These are phyloP conservation scores for Hyperopisus bebe DNA, from an alignment of 2,113 vertebrate species.

Conservation along the genomic window DNA sequence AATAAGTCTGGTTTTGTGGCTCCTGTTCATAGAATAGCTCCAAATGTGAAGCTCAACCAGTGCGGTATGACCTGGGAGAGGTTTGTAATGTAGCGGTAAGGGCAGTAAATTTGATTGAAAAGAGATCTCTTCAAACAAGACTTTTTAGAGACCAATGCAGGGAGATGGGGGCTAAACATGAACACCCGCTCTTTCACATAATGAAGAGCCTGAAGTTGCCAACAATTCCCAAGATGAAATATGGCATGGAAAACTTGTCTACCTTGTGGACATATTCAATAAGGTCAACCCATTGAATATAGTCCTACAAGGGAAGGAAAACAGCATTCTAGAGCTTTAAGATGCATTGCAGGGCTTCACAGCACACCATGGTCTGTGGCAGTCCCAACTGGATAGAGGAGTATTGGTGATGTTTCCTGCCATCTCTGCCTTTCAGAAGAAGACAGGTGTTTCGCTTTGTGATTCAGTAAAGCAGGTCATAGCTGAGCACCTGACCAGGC, in stretches of 20 bases:
- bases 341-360: conserved; percentile 1
- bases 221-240: not conserved
- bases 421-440: too few species aligned
- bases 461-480: not conserved
- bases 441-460: not conserved
- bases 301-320: conserved; percentile 11
- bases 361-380: conserved; percentile 3
- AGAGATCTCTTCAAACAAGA: conserved; percentile 7
- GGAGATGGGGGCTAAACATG: not conserved
- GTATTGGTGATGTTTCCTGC: too few species aligned
- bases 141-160: conserved; percentile 19
- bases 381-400: not conserved
- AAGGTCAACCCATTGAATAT: conserved; percentile 14
- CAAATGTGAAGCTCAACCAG: conserved; percentile 14
- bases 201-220: not conserved
- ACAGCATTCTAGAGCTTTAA: conserved; percentile 15
- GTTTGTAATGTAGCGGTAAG: conserved; percentile 6
- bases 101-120: conserved; percentile 16
- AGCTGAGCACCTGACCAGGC: not conserved
- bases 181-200: conserved; percentile 18
- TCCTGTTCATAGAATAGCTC: conserved; percentile 10
- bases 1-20: not conserved
- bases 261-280: conserved; percentile 23
- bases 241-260: not conserved
- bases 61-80: not conserved